Base-by-base conservation (phyloP, 2,888 invertebrate species). In the Hydriomena furcata region DNA sequence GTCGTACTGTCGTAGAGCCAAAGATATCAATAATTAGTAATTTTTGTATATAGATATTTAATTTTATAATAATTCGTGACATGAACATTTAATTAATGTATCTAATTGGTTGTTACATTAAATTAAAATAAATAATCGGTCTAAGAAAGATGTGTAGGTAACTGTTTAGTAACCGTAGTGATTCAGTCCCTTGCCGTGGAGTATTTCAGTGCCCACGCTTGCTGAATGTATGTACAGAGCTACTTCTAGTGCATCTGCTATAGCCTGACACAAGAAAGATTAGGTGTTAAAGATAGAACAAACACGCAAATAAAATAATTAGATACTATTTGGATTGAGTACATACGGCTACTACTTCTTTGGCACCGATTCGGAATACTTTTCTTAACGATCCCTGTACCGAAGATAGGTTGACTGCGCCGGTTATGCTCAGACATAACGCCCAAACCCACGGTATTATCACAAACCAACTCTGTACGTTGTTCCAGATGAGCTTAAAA, bases 161-260 rank as follows among this genome's bases (percentile, higher is more conserved):
- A 24, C 5, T 45, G 27, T 20, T 13, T 32, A 36, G 10, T 52
- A 38, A 89, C 89, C 88, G 59, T 73, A 88, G 65, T 76, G 73
- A 63, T 89, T 85, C 25, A 90, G 65, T 51, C 84, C 88, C 73
- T 89, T 90, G 43, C 89, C 89, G 52, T 74, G 75, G 58, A 90
- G 74, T 4, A 86, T 61, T 68, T 89, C 89, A 7, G 87, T 82
- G 27, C 89, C 89, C 7, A 81, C 66, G 57, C 85, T 70, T 5
- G 79, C 69, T 3, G 85, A 76, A 65, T 90, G 88, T 40, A 86
- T 79, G 60, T 87, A 89, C 0, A 88, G 65, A 2, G 84, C 76
- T 7, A 83, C 70, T 62, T 84, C 77, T 8, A 88, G 58, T 11
- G 83, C 85, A 55, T 86, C 84, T 17, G 75, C 65, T 32, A 83